Evolutionary conservation across 2,888 invertebrate genomes (phyloP).

Genomic region (Incurvaria masculella): DNA sequence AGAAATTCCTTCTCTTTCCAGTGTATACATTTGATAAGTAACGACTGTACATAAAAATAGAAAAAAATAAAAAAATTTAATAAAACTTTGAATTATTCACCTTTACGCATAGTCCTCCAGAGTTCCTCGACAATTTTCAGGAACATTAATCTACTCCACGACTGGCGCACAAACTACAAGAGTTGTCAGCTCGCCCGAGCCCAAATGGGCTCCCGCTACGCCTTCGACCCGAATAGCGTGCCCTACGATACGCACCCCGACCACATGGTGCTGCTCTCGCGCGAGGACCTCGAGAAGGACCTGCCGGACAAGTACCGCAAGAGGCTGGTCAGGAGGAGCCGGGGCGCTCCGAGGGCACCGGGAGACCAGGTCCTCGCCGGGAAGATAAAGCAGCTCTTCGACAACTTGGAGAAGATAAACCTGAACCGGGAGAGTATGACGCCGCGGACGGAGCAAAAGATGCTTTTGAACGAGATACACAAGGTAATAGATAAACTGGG

Average conservation of each 20-base stretch:
- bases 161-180: slow-evolving; percentile 52
- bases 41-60: too few species aligned
- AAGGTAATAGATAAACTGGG: too few species aligned
- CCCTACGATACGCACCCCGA: slow-evolving; percentile 58
- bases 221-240: slow-evolving; percentile 25
- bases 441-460: slow-evolving; percentile 52
- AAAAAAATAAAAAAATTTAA: too few species aligned
- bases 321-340: slow-evolving; percentile 15
- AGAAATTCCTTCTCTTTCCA: too few species aligned
- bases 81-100: too few species aligned
- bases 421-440: slow-evolving; percentile 35
- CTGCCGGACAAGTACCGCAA: slow-evolving; percentile 39
- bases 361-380: slow-evolving; percentile 39
- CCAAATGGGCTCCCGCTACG: slow-evolving; percentile 21
- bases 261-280: slow-evolving; percentile 48
- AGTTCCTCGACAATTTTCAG: too few species aligned
- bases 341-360: slow-evolving; percentile 31
- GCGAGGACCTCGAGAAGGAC: slow-evolving; percentile 47
- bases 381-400: slow-evolving; percentile 43
- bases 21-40: too few species aligned
- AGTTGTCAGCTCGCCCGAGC: slow-evolving; percentile 22
- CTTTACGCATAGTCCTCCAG: too few species aligned
- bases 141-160: slow-evolving; percentile 39
- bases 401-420: slow-evolving; percentile 41
- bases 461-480: slow-evolving; percentile 54